These are phyloP conservation scores for Solenopsis invicta DNA, from an alignment of 1,140 invertebrate species.

Conservation along the genomic window DNA sequence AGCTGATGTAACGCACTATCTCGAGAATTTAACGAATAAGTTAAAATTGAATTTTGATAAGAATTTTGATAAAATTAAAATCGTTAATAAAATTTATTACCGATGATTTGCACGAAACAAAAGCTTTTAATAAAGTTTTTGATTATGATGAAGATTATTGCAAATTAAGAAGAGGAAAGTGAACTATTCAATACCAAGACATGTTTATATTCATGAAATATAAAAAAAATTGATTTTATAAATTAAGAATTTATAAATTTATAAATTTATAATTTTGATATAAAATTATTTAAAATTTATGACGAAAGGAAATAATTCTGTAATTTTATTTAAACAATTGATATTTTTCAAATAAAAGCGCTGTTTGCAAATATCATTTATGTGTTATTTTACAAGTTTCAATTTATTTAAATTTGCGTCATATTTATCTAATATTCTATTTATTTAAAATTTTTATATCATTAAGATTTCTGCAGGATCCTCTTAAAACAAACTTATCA, in stretches of 20 bases:
- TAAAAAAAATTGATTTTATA: background rate
- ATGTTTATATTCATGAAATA: background rate
- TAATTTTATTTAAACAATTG: background rate
- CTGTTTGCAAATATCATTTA: background rate
- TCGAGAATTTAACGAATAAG: background rate
- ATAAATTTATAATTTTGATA: background rate
- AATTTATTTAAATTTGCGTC: background rate
- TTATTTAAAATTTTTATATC: background rate
- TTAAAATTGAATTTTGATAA: background rate
- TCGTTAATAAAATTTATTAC: background rate
- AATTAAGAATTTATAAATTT: background rate
- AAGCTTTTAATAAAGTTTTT: slow-evolving; percentile 1
- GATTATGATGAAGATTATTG: background rate
- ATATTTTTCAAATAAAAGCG: background rate
- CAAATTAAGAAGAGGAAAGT: background rate
- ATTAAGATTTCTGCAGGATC: background rate
- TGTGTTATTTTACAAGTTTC: background rate
- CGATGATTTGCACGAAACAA: background rate
- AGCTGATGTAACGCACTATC: background rate
- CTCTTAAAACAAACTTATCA: background rate
- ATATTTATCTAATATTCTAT: background rate
- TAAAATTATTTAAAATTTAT: background rate
- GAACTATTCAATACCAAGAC: background rate
- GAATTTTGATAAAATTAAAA: background rate
- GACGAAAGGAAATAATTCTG: background rate